phyloP scores from a whole-genome alignment of 2,113 vertebrate species.

The Morone chrysops region DNA sequence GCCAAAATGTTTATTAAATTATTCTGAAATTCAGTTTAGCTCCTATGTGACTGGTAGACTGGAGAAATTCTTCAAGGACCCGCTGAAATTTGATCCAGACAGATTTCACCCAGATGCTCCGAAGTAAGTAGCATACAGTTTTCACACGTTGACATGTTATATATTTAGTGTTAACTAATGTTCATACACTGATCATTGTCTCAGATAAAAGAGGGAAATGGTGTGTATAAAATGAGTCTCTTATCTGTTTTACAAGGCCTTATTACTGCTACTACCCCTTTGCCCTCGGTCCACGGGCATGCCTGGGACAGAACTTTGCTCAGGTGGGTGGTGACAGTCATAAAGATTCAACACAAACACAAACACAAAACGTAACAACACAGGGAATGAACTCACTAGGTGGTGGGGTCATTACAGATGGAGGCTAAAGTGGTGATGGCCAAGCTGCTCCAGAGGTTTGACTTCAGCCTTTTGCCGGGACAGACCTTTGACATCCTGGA shows the following conservation, averaged over 20 bases:
- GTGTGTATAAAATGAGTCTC: background rate
- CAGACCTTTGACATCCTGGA: conserved; percentile 89
- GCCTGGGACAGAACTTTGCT: conserved; percentile 91
- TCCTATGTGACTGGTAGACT: conserved; percentile 86
- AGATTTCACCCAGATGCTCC: conserved; percentile 90
- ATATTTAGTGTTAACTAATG: background rate
- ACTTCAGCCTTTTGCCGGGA: conserved; percentile 86
- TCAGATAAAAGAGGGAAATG: background rate
- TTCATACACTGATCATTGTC: background rate
- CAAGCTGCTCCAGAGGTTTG: conserved; percentile 93
- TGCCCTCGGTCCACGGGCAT: conserved; percentile 90
- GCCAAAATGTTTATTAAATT: background rate
- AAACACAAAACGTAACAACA: background rate
- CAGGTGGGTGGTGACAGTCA: conserved; percentile 83
- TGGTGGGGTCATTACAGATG: conserved; percentile 84
- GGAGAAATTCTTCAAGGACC: conserved; percentile 91
- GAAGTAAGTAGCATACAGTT: conserved; percentile 84
- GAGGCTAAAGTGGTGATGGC: conserved; percentile 94
- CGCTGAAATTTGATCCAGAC: conserved; percentile 91
- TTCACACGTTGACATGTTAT: background rate
- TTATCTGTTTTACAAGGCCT: conserved; percentile 70
- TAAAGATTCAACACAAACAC: background rate
- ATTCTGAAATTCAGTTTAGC: conserved; percentile 83
- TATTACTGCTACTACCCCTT: conserved; percentile 91
- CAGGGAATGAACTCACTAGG: background rate